A percentile compares a stretch with the other conserved stretches of the same genome.
These are phyloP conservation scores for Antrozous pallidus DNA, from an alignment of 2,797 vertebrate species.

Conservation along the genomic window DNA sequence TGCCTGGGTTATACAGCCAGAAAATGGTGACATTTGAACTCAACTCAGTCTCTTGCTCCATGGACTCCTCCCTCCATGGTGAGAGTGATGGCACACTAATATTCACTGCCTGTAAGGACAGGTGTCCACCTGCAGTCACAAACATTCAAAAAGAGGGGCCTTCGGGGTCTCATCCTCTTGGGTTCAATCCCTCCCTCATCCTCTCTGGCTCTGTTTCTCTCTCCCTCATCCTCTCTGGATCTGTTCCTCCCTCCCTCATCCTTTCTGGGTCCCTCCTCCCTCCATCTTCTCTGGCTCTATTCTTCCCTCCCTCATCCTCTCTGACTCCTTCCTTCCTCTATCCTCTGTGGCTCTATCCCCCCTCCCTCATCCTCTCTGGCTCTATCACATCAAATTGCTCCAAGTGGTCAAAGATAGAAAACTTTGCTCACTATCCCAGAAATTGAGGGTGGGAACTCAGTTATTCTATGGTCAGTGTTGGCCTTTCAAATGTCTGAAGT, in stretches of 20 bases:
- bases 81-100: neutral
- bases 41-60: neutral
- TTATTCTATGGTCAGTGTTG: neutral
- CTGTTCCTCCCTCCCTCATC: no score
- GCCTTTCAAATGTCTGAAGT: neutral
- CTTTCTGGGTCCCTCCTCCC: no score
- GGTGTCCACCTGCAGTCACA: neutral
- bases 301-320: no score
- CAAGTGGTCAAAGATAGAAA: neutral
- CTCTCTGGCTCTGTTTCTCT: neutral
- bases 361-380: neutral
- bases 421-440: neutral
- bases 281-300: no score
- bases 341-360: no score
- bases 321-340: no score
- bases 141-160: neutral
- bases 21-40: neutral
- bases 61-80: neutral
- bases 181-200: neutral
- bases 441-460: neutral
- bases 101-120: neutral
- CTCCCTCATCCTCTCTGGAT: neutral
- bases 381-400: neutral
- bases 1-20: neutral
- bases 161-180: no score